phyloP scores from a whole-genome alignment of 2,888 invertebrate species.

The Tetranychus piercei region DNA sequence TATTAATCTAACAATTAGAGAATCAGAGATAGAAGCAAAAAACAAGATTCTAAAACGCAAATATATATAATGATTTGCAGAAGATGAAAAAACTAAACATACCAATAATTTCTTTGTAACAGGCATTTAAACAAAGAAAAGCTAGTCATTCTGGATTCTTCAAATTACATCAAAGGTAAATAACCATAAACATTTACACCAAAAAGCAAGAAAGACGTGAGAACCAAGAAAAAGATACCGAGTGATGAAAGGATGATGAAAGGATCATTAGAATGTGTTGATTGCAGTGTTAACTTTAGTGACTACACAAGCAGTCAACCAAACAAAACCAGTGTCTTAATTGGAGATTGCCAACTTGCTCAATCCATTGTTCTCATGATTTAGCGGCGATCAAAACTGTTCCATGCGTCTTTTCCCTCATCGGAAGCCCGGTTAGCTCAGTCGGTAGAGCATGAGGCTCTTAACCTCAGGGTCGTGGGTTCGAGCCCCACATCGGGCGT shows the following conservation, averaged over 20 bases:
- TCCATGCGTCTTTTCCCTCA: not conserved
- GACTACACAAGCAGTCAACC: too few species aligned
- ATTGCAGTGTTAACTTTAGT: too few species aligned
- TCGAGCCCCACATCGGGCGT: slow-evolving; percentile 42
- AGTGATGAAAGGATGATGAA: too few species aligned
- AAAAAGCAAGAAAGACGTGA: not conserved
- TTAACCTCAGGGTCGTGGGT: slow-evolving; percentile 44
- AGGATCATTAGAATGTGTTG: too few species aligned
- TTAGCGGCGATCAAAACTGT: not conserved
- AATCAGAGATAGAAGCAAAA: too few species aligned
- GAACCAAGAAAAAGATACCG: too few species aligned
- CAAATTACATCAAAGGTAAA: slow-evolving; percentile 76
- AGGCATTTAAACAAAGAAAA: slow-evolving; percentile 40
- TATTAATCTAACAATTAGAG: not conserved
- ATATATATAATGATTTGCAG: not conserved
- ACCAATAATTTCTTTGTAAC: too few species aligned
- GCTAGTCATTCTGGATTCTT: slow-evolving; percentile 71
- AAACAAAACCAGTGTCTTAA: too few species aligned
- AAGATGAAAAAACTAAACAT: too few species aligned
- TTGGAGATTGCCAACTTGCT: too few species aligned
- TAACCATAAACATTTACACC: not conserved
- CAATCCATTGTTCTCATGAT: too few species aligned
- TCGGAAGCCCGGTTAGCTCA: slow-evolving; percentile 36
- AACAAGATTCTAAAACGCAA: not conserved
- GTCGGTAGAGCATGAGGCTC: slow-evolving; percentile 42